Evolutionary conservation across 2,113 vertebrate genomes (phyloP), one percentile per base, ranked within the genome.

Genomic region (Ramphastos sulfuratus): DNA sequence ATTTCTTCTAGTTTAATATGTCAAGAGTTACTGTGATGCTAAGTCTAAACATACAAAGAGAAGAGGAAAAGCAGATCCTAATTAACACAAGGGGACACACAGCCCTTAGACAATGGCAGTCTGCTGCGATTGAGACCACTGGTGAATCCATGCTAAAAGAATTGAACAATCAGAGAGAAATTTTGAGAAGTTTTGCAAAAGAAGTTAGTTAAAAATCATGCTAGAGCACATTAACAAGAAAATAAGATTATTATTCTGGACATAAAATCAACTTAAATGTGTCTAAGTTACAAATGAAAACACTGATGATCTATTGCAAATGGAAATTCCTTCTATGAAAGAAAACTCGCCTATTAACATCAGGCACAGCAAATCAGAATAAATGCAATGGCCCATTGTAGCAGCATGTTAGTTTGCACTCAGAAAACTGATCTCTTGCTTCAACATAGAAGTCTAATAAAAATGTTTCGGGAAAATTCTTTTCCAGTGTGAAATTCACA

Each of bases 391-490:
- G 23, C 46, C 91, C 15, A 28, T 2, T 75, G 50, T 16, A 87
- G 61, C 37, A 72, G 63, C 24, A 54, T 15, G 9, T 58, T 77
- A 84, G 46, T 23, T 78, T 84, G 76, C 30, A 82, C 19, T 72
- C n/a, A 55, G 30, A 39, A 94, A 93, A 85, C 1, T 7, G 7
- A 86, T 75, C 30, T 72, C 71, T 12, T 52, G 59, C 67, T 46
- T 83, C 56, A 73, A 90, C 35, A 48, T 42, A 85, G 39, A 14
- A 80, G 3, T 71, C 37, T 84, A 63, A 88, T 31, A 84, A 74
- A 64, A 60, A 71, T 20, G 28, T 33, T 94, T 94, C 50, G 90
- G 87, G 52, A 42, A 75, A 97, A 82, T 50, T 93, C 39, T 91
- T 87, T 92, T 93, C 89, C 85, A 50, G 87, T 77, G 61, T 24